These are phyloP conservation scores for Drosophila parthenogenetica DNA, from an alignment of 2,888 invertebrate species.

Conservation along the genomic window DNA sequence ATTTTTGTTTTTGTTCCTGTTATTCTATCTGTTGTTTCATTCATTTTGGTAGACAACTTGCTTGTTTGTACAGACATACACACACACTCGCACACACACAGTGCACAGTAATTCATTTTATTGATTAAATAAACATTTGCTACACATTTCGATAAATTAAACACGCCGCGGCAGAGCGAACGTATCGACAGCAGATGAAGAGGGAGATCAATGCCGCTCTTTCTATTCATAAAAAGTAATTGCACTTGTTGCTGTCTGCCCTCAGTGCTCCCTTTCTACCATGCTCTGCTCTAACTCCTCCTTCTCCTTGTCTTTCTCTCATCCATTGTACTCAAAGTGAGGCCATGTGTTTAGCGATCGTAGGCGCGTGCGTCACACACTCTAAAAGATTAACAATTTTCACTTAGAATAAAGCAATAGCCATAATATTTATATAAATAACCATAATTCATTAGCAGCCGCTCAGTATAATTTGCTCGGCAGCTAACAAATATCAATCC, in stretches of 20 bases:
- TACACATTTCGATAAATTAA: slow-evolving; percentile 79
- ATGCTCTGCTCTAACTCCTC: not conserved
- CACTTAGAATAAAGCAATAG: slow-evolving; percentile 52
- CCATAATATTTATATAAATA: slow-evolving; percentile 61
- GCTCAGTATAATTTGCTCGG: slow-evolving; percentile 11
- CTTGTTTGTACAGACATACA: slow-evolving; percentile 49
- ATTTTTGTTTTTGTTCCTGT: slow-evolving; percentile 32
- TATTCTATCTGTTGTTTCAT: slow-evolving; percentile 61
- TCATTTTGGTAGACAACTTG: slow-evolving; percentile 62
- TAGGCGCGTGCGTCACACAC: slow-evolving; percentile 52
- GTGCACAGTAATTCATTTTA: slow-evolving; percentile 74
- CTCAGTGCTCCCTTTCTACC: not conserved
- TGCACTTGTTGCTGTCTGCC: slow-evolving; percentile 67
- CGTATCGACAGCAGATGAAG: slow-evolving; percentile 47
- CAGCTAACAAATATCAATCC: slow-evolving; percentile 2
- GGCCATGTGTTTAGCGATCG: slow-evolving; percentile 46
- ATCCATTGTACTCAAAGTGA: not conserved
- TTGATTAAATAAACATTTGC: slow-evolving; percentile 78
- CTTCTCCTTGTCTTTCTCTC: not conserved
- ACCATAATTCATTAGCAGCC: slow-evolving; percentile 65
- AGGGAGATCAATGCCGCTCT: slow-evolving; percentile 53
- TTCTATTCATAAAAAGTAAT: slow-evolving; percentile 80
- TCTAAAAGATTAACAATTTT: slow-evolving; percentile 59
- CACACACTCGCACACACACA: slow-evolving; percentile 14
- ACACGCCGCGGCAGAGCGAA: slow-evolving; percentile 72